Base-by-base conservation (phyloP, 2,113 vertebrate species). In the Turnix velox region DNA sequence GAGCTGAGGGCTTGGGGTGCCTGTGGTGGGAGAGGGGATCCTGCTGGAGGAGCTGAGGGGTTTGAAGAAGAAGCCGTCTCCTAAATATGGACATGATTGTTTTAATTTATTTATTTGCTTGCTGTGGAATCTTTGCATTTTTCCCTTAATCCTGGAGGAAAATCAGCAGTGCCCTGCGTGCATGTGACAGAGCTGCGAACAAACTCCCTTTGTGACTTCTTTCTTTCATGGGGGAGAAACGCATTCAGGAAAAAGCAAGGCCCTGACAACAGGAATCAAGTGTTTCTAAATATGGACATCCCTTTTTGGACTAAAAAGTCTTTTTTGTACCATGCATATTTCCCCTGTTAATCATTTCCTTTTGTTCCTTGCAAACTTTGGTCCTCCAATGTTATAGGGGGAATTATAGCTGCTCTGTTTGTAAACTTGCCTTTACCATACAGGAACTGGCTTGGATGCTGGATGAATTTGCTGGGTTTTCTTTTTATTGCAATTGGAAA, bases 271-370 rank as follows among this genome's bases (percentile, higher is more conserved):
- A 92, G 88, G 87, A 87, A 95, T 85, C 69, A 89, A 96, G 94
- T 92, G 96, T 95, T 95, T 94, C 94, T 96, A 95, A 95, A 96
- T 95, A 95, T 93, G 87, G 93, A 95, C 90, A 95, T 93, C 92
- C 92, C 92, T 96, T 90, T 96, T 94, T 90, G 92, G 89, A 90
- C 80, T 95, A 96, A 95, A 96, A 96, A 84, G 88, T 93, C 93
- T 76, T 96, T 93, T 95, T 84, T 94, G 93, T 88, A 81, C 83
- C 73, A 88, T 85, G 89, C 94, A 93, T 91, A 90, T 94, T 97
- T 96, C 95, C 93, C 90, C 83, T 95, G 91, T 97, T 96, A 97
- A 97, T 96, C 93, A 96, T 93, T 96, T 95, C 96, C 95, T 95
- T 96, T 95, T 97, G 90, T 95, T 97, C 87, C 84, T 89, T 1